Conservation (phyloP, 2,113 vertebrate genomes). For the Lampris megalopsis region DNA sequence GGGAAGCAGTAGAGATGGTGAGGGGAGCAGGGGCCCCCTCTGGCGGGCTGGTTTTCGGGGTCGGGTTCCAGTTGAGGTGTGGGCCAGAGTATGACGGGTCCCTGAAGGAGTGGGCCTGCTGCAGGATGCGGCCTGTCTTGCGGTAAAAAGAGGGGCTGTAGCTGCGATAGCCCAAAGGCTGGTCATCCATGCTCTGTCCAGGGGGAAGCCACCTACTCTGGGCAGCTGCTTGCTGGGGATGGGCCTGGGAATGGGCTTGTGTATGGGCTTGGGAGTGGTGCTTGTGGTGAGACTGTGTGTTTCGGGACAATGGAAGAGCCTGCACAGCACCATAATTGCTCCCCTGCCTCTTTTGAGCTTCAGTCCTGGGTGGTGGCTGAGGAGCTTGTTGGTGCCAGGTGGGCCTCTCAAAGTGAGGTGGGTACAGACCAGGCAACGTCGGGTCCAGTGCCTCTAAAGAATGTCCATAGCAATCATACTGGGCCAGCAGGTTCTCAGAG, state of each 20-base stretch:
- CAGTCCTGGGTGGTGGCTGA: conserved; percentile 70
- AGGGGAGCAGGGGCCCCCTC: conserved; percentile 54
- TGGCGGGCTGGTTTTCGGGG: conserved; percentile 76
- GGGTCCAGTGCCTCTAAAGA: conserved; percentile 89
- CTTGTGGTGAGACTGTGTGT: conserved; percentile 64
- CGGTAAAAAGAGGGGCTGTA: conserved; percentile 97
- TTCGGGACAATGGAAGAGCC: conserved; percentile 47
- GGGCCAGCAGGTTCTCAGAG: conserved; percentile 87
- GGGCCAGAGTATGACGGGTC: conserved; percentile 91
- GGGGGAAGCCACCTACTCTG: conserved; percentile 80
- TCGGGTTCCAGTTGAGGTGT: conserved; percentile 82
- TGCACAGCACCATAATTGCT: conserved; percentile 50
- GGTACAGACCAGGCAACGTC: conserved; percentile 73
- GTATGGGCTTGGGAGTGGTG: conserved; percentile 49
- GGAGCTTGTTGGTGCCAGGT: conserved; percentile 76
- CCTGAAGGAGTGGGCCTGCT: conserved; percentile 93
- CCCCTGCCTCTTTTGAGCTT: conserved; percentile 65
- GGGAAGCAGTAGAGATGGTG: conserved; percentile 42
- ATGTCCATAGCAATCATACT: conserved; percentile 82
- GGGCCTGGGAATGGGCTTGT: conserved; percentile 58
- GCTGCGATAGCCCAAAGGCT: conserved; percentile 90
- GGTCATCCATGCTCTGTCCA: conserved; percentile 85
- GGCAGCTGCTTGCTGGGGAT: conserved; percentile 54
- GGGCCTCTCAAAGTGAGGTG: conserved; percentile 78
- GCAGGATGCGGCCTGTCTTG: conserved; percentile 90